These are phyloP conservation scores for Diplolepis rosae DNA, from an alignment of 2,888 invertebrate species.

Conservation along the genomic window DNA sequence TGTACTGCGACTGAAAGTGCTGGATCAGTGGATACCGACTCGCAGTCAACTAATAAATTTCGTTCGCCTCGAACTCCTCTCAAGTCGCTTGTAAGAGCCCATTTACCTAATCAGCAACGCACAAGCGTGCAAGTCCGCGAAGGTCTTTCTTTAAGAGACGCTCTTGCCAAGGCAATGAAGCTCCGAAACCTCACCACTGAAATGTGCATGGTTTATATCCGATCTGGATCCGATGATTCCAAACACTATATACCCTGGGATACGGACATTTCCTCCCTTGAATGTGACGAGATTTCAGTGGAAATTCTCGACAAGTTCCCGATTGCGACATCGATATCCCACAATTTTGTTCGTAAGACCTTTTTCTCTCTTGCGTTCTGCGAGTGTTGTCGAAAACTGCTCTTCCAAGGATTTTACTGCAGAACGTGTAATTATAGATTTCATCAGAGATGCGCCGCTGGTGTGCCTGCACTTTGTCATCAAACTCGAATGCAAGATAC, in stretches of 20 bases:
- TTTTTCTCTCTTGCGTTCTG: conserved; percentile 98
- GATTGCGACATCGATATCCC: conserved; percentile 93
- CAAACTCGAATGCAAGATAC: conserved; percentile 89
- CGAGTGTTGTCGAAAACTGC: conserved; percentile 93
- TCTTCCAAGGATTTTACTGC: conserved; percentile 98
- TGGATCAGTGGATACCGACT: conserved; percentile 53
- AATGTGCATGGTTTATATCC: conserved; percentile 91
- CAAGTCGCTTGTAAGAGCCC: conserved; percentile 89
- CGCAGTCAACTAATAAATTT: conserved; percentile 39
- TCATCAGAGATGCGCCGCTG: conserved; percentile 94
- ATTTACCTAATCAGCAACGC: conserved; percentile 95
- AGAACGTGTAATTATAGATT: conserved; percentile 98
- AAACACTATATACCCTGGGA: conserved; percentile 91
- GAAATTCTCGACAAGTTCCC: conserved; percentile 90
- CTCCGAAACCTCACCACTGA: conserved; percentile 92
- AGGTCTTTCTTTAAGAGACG: conserved; percentile 90
- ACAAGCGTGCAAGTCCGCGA: conserved; percentile 89
- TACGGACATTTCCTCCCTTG: conserved; percentile 89
- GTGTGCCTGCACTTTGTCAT: conserved; percentile 92
- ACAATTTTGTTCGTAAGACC: conserved; percentile 96
- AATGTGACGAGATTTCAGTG: conserved; percentile 93
- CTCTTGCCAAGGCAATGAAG: conserved; percentile 93
- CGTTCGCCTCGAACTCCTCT: conserved; percentile 73
- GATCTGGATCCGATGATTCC: conserved; percentile 76
- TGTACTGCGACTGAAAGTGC: conserved; percentile 59